Base-by-base conservation (phyloP, 2,888 invertebrate species). In the Lepidochrysops patricia region DNA sequence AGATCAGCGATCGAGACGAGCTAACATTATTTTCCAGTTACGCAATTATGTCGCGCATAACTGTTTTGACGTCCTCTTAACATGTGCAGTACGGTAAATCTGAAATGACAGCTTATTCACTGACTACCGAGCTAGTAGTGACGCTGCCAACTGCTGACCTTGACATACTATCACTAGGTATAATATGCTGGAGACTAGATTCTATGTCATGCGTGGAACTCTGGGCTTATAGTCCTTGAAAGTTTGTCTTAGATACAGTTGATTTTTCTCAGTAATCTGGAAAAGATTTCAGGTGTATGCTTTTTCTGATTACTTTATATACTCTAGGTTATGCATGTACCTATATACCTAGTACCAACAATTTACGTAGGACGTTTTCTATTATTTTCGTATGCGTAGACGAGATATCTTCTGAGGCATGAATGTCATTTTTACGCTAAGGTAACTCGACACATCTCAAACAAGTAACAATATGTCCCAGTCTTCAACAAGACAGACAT, bases 11-110 rank as follows among this genome's bases (percentile, higher is more conserved):
- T 77, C 79, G 81, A 78, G 75, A 81, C 82, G 71, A 70, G 64
- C 68, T 68, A 73, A 74, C 73, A 79, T 80, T 78, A 77, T 69
- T 64, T 73, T 84, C 86, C 85, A 79, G 87, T 87, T 86, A 85
- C 60, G 64, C 65, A 68, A 61, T 71, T 68, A 68, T 69, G 66
- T 70, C 71, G 72, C 71, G 77, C 74, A 78, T 84, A 84, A 86
- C 86, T 81, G 87, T 86, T 77, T 67, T 71, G 65, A 65, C 59
- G 50, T 59, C 50, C 49, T 15, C 19, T 54, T 52, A 50, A 15
- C 34, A 9, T 15, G 50, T 29, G 23, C 58, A 34, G 13, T 25
- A 49, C 25, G 9, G 34, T 34, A 50, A 50, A 34, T 29, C 15
- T 12, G 12, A 32, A 4, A 54, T 32, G 19, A 12, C 29, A 15